Conservation (phyloP, 2,113 vertebrate genomes). For the Gymnobelideus leadbeateri region DNA sequence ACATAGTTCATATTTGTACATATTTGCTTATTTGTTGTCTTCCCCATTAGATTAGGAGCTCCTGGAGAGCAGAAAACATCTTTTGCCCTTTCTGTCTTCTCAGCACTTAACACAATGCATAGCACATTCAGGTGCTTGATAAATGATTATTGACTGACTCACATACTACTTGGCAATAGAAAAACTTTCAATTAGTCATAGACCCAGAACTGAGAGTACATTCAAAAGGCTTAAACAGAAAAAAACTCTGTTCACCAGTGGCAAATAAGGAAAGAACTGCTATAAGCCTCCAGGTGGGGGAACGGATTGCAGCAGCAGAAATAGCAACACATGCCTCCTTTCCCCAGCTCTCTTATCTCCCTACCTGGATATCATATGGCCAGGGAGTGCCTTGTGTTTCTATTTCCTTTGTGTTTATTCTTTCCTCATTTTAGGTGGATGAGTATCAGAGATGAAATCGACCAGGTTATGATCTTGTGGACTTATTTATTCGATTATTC, state of each 20-base stretch:
- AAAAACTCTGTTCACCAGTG: slow-evolving; percentile 47
- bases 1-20: not conserved
- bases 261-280: not conserved
- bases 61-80: not conserved
- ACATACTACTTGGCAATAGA: not conserved
- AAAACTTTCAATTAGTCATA: not conserved
- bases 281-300: not conserved
- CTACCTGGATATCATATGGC: not conserved
- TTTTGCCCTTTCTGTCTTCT: not conserved
- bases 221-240: not conserved
- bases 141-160: not conserved
- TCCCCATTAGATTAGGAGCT: not conserved
- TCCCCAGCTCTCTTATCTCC: not conserved
- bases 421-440: not conserved
- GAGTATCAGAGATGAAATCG: not conserved
- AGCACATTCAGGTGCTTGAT: not conserved
- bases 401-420: not conserved
- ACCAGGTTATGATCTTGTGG: not conserved
- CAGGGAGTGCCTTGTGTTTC: not conserved
- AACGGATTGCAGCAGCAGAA: not conserved
- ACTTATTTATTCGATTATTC: not conserved
- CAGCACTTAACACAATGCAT: not conserved
- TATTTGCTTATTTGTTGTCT: not conserved
- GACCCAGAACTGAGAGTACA: not conserved
- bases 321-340: not conserved